Base-by-base conservation (phyloP, 1,140 invertebrate species). In the Papilio aristodemus region DNA sequence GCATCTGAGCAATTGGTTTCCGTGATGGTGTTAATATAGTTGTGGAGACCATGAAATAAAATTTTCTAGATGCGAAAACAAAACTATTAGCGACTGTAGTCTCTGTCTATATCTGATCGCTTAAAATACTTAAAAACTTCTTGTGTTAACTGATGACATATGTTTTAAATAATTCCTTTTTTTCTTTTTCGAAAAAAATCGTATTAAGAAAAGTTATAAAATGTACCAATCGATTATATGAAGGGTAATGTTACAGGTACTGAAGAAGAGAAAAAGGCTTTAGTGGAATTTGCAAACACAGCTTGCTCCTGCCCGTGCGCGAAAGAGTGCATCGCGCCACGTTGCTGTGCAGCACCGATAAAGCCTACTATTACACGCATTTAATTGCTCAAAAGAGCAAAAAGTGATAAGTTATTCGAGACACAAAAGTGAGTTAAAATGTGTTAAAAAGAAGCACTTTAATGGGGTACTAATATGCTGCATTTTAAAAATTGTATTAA, bases 241-340 rank as follows among this genome's bases (percentile, higher is more conserved):
- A n/a, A 22, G 46, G 36, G 32, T 43, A 14, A 39, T 69, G 67
- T 71, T 22, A 41, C 77, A 90, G 88, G 84, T 73, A 76, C 86
- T 69, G 82, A 84, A 4, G 89, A 91, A 66, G 87, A 91, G 32
- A 84, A 84, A 64, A 89, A 87, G 67, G 70, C 77, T 19, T 71
- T 85, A 62, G 77, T 91, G 67, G 87, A 89, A 0, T 84, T 85
- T n/a, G 81, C 84, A 9, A 91, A 91, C 66, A 62, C 78, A 9
- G 85, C 84, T 6, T 91, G 89, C 66, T 75, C 83, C 0, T 83
- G 80, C 37, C 89, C 89, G 0, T 91, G 89, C 63, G 89, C 87
- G 7, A 89, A 87, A 57, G 86, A 87, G 41, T 91, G 89, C 73
- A 78, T 64, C 5, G 89, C 85, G 14, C 87, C 84, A 2, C 71